Percentiles rank a stretch among this genome's conserved stretches.
phyloP scores from a whole-genome alignment of 2,797 vertebrate genomes.

The Neomorphus geoffroyi region DNA sequence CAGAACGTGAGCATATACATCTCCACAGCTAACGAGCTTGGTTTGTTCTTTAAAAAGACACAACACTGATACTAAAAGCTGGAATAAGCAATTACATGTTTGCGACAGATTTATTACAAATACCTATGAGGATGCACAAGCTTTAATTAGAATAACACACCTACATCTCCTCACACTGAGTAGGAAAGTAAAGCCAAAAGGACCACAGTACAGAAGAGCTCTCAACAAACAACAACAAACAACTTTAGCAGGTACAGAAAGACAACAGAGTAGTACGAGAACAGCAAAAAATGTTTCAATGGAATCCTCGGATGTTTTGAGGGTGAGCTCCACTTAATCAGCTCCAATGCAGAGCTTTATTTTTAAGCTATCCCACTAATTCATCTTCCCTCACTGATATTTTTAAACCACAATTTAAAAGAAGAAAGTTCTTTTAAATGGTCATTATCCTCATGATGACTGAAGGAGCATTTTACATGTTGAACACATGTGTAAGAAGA shows the following conservation, averaged over 20 bases:
- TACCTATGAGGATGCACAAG: not conserved
- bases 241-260: not conserved
- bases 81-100: not conserved
- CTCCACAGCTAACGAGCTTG: not conserved
- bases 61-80: not conserved
- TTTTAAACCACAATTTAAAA: constrained; percentile 26
- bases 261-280: not conserved
- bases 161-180: not conserved
- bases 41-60: not conserved
- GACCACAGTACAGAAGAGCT: constrained; percentile 4
- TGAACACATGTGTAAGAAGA: constrained; percentile 38
- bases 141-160: not conserved
- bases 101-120: not conserved
- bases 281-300: not conserved
- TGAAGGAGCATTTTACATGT: not conserved
- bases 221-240: constrained; percentile 46
- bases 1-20: not conserved
- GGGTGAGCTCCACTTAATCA: not conserved
- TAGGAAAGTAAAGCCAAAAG: constrained; percentile 29
- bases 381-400: not conserved
- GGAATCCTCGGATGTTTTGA: not conserved
- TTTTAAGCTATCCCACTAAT: constrained; percentile 7
- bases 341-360: not conserved
- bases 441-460: not conserved
- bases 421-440: constrained; percentile 32